Evolutionary conservation across 23 tunicate species (phyloP).

Genomic region (Phallusia fumigata): DNA sequence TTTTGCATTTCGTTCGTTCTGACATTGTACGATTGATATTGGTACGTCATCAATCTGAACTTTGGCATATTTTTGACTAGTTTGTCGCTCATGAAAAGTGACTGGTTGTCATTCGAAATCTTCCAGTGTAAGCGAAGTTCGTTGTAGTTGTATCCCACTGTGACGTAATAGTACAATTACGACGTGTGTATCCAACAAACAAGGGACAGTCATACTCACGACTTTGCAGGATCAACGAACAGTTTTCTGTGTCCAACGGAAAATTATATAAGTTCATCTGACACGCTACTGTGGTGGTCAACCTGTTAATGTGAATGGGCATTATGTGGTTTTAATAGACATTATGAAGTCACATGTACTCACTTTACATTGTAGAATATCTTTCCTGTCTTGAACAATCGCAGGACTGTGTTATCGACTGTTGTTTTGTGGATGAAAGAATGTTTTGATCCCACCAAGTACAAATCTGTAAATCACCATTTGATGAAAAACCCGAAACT

Average conservation of each 20-base stretch:
- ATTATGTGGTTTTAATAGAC: background rate
- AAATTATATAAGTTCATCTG: conserved; percentile 87
- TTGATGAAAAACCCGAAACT: background rate
- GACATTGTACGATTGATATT: conserved; percentile 35
- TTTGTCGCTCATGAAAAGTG: conserved; percentile 60
- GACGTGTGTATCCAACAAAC: background rate
- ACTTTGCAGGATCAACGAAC: conserved; percentile 67
- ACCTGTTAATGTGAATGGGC: conserved; percentile 16
- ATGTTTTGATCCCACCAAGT: conserved; percentile 87
- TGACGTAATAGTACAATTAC: background rate
- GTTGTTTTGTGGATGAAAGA: conserved; percentile 74
- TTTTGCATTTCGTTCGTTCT: conserved; percentile 11
- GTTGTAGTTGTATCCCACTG: conserved; percentile 65
- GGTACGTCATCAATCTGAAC: conserved; percentile 50
- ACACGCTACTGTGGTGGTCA: conserved; percentile 94
- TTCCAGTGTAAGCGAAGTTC: conserved; percentile 58
- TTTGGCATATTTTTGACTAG: conserved; percentile 82
- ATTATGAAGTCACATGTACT: background rate
- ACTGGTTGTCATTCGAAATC: conserved; percentile 20
- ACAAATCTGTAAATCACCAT: conserved; percentile 42
- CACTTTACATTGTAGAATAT: conserved; percentile 68
- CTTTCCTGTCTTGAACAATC: conserved; percentile 62
- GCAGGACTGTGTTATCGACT: conserved; percentile 66
- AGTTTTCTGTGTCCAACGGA: conserved; percentile 89
- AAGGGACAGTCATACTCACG: conserved; percentile 32